Percentiles rank a stretch among this genome's conserved stretches.
These are phyloP conservation scores for Rhombomys opimus DNA, from an alignment of 2,113 vertebrate species.

Conservation along the genomic window DNA sequence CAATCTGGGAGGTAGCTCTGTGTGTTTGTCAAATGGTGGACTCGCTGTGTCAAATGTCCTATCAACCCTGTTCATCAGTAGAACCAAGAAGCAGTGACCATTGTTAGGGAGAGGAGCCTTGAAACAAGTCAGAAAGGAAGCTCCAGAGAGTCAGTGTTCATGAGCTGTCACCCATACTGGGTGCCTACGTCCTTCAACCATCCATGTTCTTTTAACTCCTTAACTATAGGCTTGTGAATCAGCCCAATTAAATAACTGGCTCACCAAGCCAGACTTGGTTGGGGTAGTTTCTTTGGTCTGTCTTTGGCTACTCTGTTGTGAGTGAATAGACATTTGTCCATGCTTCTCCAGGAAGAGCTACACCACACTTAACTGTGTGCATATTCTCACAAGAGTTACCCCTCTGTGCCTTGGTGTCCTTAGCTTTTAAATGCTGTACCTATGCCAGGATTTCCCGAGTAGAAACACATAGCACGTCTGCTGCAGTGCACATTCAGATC, in stretches of 20 bases:
- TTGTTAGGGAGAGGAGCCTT: background rate
- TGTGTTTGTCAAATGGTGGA: background rate
- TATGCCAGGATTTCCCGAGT: background rate
- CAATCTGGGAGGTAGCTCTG: background rate
- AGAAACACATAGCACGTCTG: background rate
- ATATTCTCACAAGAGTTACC: background rate
- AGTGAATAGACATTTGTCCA: background rate
- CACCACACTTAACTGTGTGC: background rate
- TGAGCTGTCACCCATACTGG: background rate
- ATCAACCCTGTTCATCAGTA: background rate
- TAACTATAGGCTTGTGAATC: background rate
- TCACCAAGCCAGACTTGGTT: background rate
- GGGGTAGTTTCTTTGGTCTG: background rate
- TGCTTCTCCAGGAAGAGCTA: background rate
- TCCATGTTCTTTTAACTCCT: background rate
- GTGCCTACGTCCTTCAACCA: background rate
- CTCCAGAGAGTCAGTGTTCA: background rate
- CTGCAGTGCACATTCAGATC: background rate
- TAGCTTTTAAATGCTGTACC: background rate
- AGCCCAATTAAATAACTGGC: background rate
- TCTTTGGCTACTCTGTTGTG: too few species aligned
- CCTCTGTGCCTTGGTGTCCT: background rate
- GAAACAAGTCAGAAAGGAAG: background rate
- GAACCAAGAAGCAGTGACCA: accelerated
- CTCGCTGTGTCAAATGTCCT: background rate